Base-by-base conservation (phyloP, 2,888 invertebrate species). In the Brachylomia viminalis region DNA sequence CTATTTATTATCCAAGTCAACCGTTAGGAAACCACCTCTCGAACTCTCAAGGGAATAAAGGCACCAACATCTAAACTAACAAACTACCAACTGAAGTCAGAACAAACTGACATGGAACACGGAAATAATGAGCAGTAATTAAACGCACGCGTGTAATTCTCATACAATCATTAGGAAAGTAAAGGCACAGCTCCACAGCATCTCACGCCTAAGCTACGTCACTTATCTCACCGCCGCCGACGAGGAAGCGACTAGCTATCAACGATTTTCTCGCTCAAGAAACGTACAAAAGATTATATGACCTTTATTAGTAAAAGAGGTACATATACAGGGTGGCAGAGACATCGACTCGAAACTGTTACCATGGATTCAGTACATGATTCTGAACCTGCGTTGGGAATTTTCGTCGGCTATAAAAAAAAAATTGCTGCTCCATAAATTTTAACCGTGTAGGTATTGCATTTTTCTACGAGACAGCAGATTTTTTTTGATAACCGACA, bases 121-220 rank as follows among this genome's bases (percentile, higher is more conserved):
- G 71, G 72, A 78, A 82, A 80, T 80, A 79, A 86, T 80, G 38
- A 72, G 72, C 27, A 11, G 59, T n/a, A 73, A 78, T 87, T 85
- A 85, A 80, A 72, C 76, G 59, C 72, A 83, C 70, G 85, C 73
- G 38, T 76, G 64, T 73, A 79, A 79, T 75, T 71, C 77, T 49
- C 33, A 17, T 52, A 52, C 66, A 33, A 67, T 67, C 66, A 66
- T 49, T 49, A 17, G 33, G n/a, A 11, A 3, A 17, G 33, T 17
- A 11, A 33, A 52, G 66, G 30, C 23, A 5, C 15, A 10, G 33
- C 6, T 33, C 66, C n/a, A 49, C 11, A 17, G 49, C 6, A 6
- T 6, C 10, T 1, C 30, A 6, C 10, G 17, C 30, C 23, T 17
- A 10, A 49, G 49, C 30, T 45, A 65, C 20, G 30, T 20, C 1